Evolutionary conservation across 2,888 invertebrate genomes (phyloP), one percentile per base, ranked within the genome.

Genomic region (Emmelina monodactyla): DNA sequence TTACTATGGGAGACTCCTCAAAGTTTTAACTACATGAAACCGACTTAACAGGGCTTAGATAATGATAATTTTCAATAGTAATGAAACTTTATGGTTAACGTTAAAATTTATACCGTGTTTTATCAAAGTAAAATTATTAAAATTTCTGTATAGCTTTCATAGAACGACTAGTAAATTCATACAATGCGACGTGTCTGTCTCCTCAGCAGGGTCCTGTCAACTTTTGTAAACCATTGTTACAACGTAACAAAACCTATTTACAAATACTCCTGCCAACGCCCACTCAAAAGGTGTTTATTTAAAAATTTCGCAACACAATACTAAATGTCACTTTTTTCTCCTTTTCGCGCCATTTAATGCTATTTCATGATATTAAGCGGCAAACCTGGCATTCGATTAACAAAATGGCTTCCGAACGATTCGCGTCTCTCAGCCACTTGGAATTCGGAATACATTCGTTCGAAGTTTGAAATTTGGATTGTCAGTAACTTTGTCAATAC

Each of bases 281-380:
- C 72, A 78, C 78, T 78, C 76, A 60, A 76, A 78, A 76, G 73
- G 73, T 79, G 78, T 78, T 79, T 78, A 78, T 79, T 78, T 73
- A 66, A 70, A 73, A 75, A 63, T 67, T 70, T 68, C 58, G 59
- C 53, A 54, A 51, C 63, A 73, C 69, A 71, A 69, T 64, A 55
- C 58, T 39, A 50, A 63, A 60, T 63, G 71, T 63, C 69, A 69
- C 57, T 67, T 73, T 72, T 67, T 70, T 56, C 59, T 59, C 51
- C 55, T 62, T 66, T 70, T 76, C 75, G 75, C 73, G 67, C 75
- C 78, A 78, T 79, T 79, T 76, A 71, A 75, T 73, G 60, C 61
- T 66, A 67, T 72, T 75, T 67, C 66, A 50, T 50, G 48, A 55
- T 62, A 64, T 61, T 59, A 58, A 47, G 48, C 14, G 29, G 14